phyloP scores from a whole-genome alignment of 2,113 vertebrate genomes.

The Myanophis thanlyinensis region DNA sequence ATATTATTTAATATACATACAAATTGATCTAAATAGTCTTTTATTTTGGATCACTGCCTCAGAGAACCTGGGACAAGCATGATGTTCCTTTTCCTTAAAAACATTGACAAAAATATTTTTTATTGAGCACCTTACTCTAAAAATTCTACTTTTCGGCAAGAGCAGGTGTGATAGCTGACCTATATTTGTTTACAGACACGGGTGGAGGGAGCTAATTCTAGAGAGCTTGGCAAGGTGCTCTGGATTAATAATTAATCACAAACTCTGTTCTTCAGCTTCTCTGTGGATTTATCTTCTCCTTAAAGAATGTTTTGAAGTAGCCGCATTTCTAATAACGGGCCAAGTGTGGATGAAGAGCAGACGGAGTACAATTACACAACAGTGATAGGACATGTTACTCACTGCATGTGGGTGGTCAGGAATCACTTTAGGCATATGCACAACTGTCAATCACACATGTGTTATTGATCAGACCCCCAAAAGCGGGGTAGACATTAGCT shows the following conservation, averaged over 20 bases:
- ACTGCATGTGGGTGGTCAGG: neutral
- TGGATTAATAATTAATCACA: slow-evolving; percentile 37
- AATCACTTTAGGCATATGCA: neutral
- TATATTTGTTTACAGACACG: neutral
- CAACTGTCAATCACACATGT: neutral
- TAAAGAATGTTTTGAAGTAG: slow-evolving; percentile 7
- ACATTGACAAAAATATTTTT: neutral
- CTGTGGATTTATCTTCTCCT: slow-evolving; percentile 11
- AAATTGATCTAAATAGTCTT: neutral
- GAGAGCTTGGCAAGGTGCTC: slow-evolving; percentile 9
- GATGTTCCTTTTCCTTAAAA: neutral
- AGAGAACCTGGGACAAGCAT: neutral
- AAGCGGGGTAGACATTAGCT: neutral
- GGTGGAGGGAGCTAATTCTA: neutral
- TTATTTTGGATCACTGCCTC: neutral
- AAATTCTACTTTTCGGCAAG: slow-evolving; percentile 4
- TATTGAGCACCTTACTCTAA: neutral
- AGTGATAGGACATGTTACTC: neutral
- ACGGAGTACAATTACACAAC: accelerated
- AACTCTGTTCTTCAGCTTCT: slow-evolving; percentile 19
- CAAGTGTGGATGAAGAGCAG: accelerated
- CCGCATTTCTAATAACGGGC: neutral
- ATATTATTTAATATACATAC: neutral
- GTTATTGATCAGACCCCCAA: neutral
- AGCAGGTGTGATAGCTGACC: slow-evolving; percentile 12